A percentile compares a stretch with the other conserved stretches of the same genome.
These are phyloP conservation scores for Phengaris alcon DNA, from an alignment of 2,888 invertebrate species.

Conservation along the genomic window DNA sequence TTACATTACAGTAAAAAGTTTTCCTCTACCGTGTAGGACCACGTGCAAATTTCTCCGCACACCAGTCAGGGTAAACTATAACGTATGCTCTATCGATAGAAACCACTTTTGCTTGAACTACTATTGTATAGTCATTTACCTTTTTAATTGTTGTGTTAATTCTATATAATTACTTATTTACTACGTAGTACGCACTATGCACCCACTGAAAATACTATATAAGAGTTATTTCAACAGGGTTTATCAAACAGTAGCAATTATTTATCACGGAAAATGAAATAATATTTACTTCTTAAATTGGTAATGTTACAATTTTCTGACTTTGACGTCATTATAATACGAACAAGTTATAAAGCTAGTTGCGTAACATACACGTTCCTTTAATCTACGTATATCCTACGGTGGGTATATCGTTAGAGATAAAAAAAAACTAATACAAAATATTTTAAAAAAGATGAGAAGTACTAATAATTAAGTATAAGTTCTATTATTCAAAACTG, in stretches of 20 bases:
- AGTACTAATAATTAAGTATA: no score
- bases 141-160: background rate
- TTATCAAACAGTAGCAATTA: background rate
- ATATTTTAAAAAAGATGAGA: no score
- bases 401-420: no score
- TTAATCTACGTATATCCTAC: no score
- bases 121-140: background rate
- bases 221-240: background rate
- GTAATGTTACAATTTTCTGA: background rate
- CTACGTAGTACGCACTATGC: background rate
- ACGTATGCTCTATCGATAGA: background rate
- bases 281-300: background rate
- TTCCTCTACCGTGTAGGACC: slow-evolving; percentile 6
- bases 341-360: no score
- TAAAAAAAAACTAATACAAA: no score
- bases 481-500: no score
- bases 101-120: background rate
- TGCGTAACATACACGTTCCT: no score
- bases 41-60: background rate
- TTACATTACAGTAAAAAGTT: slow-evolving; percentile 1
- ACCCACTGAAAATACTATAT: background rate
- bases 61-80: background rate
- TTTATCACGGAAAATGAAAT: background rate
- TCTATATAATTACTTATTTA: background rate
- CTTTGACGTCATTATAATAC: no score